Conservation (phyloP, 2,888 invertebrate genomes). For the Lordiphosa fenestrarum region DNA sequence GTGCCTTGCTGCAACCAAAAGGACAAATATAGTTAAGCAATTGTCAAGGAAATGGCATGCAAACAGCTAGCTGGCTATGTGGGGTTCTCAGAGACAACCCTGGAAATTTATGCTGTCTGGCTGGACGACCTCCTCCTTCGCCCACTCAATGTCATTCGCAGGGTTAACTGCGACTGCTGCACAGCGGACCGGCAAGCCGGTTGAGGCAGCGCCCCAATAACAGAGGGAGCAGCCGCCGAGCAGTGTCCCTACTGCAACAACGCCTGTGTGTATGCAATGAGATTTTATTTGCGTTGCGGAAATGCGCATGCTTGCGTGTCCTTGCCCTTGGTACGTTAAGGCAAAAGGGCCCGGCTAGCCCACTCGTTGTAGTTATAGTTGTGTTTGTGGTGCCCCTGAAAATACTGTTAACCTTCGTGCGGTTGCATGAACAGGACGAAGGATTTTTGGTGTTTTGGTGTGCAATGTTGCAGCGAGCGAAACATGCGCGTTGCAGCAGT, state of each 20-base stretch:
- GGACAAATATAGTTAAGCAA: conserved; percentile 16
- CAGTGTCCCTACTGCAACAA: conserved; percentile 30
- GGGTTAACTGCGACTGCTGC: conserved; percentile 26
- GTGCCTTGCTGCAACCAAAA: conserved; percentile 12
- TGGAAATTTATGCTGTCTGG: conserved; percentile 47
- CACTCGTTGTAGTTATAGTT: conserved; percentile 30
- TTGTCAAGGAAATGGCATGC: conserved; percentile 26
- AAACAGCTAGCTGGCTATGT: background rate
- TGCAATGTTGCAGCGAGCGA: conserved; percentile 44
- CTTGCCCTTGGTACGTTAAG: conserved; percentile 78
- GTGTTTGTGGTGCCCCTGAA: conserved; percentile 51
- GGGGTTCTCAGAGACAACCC: conserved; percentile 29
- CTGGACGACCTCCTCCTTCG: conserved; percentile 10
- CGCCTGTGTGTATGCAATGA: conserved; percentile 33
- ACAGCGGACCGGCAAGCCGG: conserved; percentile 20
- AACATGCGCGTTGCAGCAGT: conserved; percentile 59
- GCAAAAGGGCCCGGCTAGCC: conserved; percentile 21
- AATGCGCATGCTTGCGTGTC: conserved; percentile 79
- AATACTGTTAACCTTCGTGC: conserved; percentile 65
- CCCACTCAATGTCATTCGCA: conserved; percentile 60
- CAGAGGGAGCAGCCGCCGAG: conserved; percentile 26
- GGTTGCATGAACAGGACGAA: conserved; percentile 33
- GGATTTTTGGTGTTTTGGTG: conserved; percentile 42
- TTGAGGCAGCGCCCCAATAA: conserved; percentile 18
- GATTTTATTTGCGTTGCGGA: conserved; percentile 45